Evolutionary conservation across 2,113 vertebrate species (phyloP).

Genomic region (Dicaeum eximium): DNA sequence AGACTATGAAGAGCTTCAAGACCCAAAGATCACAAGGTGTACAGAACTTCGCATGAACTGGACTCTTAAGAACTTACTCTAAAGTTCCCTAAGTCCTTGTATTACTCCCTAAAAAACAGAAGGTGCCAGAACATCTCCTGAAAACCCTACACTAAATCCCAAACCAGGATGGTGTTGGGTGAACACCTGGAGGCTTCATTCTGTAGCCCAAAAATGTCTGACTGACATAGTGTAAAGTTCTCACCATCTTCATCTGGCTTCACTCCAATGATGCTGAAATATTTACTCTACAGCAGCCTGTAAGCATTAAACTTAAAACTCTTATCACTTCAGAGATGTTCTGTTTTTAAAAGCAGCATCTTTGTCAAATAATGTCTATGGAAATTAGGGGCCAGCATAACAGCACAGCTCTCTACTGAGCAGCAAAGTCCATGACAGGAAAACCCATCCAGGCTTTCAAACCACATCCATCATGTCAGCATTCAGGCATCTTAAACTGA

Average conservation of each 20-base stretch:
- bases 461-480: background rate
- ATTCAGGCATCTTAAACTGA: constrained; percentile 26
- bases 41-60: background rate
- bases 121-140: background rate
- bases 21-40: background rate
- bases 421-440: background rate
- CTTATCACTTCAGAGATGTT: background rate
- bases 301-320: background rate
- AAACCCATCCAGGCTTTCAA: constrained; percentile 27
- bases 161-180: background rate
- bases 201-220: background rate
- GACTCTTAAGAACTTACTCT: background rate
- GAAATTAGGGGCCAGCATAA: background rate
- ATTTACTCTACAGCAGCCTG: background rate
- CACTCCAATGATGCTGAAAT: background rate
- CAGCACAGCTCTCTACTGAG: background rate
- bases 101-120: background rate
- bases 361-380: constrained; percentile 29
- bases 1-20: background rate
- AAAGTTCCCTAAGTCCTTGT: background rate
- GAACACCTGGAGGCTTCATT: background rate
- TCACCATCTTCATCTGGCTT: background rate
- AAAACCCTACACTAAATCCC: background rate
- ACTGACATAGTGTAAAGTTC: background rate
- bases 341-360: constrained; percentile 1